phyloP scores from a whole-genome alignment of 2,888 invertebrate species.

The Nysson spinosus region DNA sequence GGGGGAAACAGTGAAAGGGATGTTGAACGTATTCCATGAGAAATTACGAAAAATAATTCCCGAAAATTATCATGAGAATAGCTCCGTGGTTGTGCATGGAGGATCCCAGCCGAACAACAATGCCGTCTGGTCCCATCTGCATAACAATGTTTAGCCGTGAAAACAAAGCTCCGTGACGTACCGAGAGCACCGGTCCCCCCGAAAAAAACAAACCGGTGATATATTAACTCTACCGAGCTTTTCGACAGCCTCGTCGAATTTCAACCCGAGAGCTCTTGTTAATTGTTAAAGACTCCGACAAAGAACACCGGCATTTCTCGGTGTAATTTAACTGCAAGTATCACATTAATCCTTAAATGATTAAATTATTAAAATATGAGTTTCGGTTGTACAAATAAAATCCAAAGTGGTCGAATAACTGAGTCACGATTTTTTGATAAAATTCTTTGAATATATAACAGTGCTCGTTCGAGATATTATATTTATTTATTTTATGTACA shows the following conservation, averaged over 20 bases:
- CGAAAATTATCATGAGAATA: constrained; percentile 71
- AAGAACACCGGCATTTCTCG: neutral
- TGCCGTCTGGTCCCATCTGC: constrained; percentile 69
- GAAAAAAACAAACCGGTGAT: constrained; percentile 35
- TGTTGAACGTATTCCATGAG: constrained; percentile 61
- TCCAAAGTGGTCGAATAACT: no score
- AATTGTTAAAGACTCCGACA: constrained; percentile 28
- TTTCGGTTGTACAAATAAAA: no score
- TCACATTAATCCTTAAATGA: no score
- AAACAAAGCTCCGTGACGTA: constrained; percentile 67
- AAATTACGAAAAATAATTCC: constrained; percentile 67
- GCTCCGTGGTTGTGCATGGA: constrained; percentile 43
- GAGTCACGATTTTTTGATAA: no score
- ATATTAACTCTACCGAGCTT: constrained; percentile 47
- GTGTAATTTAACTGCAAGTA: no score
- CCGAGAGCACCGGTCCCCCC: constrained; percentile 27
- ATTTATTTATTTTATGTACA: no score
- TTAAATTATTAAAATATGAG: no score
- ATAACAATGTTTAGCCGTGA: constrained; percentile 72
- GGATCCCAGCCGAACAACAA: constrained; percentile 66
- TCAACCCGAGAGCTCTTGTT: constrained; percentile 24
- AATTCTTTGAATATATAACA: no score
- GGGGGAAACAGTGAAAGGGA: constrained; percentile 30
- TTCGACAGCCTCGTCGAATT: constrained; percentile 56
- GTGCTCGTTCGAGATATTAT: no score